Conservation (phyloP, 2,113 vertebrate species). For the Ammodytes dubius region DNA sequence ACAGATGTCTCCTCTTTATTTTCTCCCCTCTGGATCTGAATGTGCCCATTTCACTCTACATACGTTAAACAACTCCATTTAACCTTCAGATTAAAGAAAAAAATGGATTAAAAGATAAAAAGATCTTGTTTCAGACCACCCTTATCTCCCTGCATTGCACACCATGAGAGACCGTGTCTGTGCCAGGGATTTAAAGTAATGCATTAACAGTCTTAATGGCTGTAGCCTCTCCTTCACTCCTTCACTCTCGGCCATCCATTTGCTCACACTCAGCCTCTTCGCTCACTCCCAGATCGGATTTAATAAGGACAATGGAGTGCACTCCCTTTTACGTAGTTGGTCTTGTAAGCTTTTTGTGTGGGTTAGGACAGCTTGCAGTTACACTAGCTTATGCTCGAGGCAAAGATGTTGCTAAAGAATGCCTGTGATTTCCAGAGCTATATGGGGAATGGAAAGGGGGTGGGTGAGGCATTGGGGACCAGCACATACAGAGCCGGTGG, state of each 20-base stretch:
- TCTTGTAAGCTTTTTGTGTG: slow-evolving; percentile 36
- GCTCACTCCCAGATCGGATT: slow-evolving; percentile 47
- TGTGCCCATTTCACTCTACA: slow-evolving; percentile 15
- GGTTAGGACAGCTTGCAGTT: slow-evolving; percentile 23
- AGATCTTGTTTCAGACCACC: slow-evolving; percentile 25
- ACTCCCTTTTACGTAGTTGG: slow-evolving; percentile 44
- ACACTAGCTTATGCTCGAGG: slow-evolving; percentile 29
- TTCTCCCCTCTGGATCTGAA: slow-evolving; percentile 1
- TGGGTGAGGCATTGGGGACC: slow-evolving; percentile 27
- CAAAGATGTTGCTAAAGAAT: slow-evolving; percentile 33
- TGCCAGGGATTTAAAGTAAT: slow-evolving; percentile 62
- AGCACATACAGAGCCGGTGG: slow-evolving; percentile 29
- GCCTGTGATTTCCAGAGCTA: slow-evolving; percentile 38
- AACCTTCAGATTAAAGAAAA: slow-evolving; percentile 46
- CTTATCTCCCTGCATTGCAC: slow-evolving; percentile 27
- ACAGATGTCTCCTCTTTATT: slow-evolving; percentile 47
- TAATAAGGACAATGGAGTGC: slow-evolving; percentile 63
- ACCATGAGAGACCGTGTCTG: slow-evolving; percentile 44
- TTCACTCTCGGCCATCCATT: slow-evolving; percentile 51
- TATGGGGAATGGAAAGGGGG: neutral
- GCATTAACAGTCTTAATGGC: slow-evolving; percentile 72
- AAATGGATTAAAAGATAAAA: slow-evolving; percentile 39
- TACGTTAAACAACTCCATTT: slow-evolving; percentile 57
- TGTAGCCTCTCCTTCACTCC: slow-evolving; percentile 34
- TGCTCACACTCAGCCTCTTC: slow-evolving; percentile 22